Base-by-base conservation (phyloP, 2,113 vertebrate species). In the Lepus europaeus region DNA sequence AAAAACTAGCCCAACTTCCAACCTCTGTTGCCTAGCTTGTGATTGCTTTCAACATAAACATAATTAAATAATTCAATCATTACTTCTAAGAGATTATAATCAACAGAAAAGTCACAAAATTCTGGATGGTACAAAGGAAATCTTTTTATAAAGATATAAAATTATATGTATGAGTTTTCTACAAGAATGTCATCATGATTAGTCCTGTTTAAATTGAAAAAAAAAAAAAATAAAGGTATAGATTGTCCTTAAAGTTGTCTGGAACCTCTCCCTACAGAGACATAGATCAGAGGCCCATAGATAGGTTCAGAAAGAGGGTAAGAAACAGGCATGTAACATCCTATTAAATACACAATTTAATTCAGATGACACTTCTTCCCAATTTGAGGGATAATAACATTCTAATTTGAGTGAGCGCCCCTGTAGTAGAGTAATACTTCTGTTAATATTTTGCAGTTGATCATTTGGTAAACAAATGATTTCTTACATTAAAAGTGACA, bases 61-160 rank as follows among this genome's bases (percentile, higher is more conserved):
- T 13, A 82, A 94, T 89, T 91, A 97, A 94, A 23, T 84, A 91
- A 91, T 86, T 96, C 19, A 94, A 22, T 95, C 27, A 81, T 89
- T 51, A 84, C 25, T 92, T 94, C 63, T 51, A 88, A 79, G 27
- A 78, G 56, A 89, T 70, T 69, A 61, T 3, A 64, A 72, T 78
- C 19, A 87, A 88, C n/a, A 87, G 45, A 87, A 77, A 77, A 14
- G 8, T 90, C 49, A 92, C 36, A 92, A 81, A 89, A 77, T 79
- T 95, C n/a, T 93, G 19, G 36, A 82, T 91, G n/a, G 90, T 14
- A 66, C 25, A 94, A 92, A 92, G 31, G n/a, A 87, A 93, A 95
- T 45, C 11, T 89, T 20, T 78, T 31, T 84, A 53, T 66, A 93
- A 61, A 93, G 7, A 45, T 68, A 2, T 74, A 59, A 80, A 85